Evolutionary conservation across 2,113 vertebrate genomes (phyloP), one percentile per base, ranked within the genome.

Genomic region (Dasypus novemcinctus): DNA sequence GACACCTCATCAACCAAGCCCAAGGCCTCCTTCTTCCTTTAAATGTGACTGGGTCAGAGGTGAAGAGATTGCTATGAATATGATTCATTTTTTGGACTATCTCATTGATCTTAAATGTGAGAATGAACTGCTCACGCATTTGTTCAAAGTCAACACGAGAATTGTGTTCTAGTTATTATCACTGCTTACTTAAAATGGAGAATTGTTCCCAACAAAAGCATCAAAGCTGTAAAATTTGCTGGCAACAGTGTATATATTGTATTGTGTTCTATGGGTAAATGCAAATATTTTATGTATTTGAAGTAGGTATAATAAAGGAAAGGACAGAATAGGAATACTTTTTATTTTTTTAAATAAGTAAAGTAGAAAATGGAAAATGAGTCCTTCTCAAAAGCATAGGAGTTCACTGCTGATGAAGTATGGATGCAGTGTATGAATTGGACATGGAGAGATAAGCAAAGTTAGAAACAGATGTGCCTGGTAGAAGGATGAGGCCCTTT

Each of bases 381-480:
- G 64, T 76, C 13, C 3, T 68, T 93, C 68, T 69, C 31, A 7
- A 69, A 90, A 69, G 31, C 36, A 25, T 13, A 87, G 29, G 72
- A 31, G 31, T 91, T 64, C 20, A 27, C 52, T 23, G 20, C 66
- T 43, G 23, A 41, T 78, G 57, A 89, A 88, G 29, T 86, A 68
- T 64, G 83, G 83, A 52, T 52, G 3, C 6, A 31, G 9, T n/a
- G 18, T 18, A 25, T 1, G 23, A 20, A 90, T 9, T 31, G 46
- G 91, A 95, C 33, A 43, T 14, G 13, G 49, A 76, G 36, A 94
- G 92, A 89, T 93, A 93, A 96, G 85, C 80, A 38, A 36, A 94
- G 78, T 76, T 59, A 93, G 84, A 80, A 96, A 72, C 95, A 96
- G 93, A 95, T 97, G 97, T 90, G 75, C 59, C 71, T 57, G 1